phyloP scores from a whole-genome alignment of 1,140 invertebrate species.

The Liolophura sinensis region DNA sequence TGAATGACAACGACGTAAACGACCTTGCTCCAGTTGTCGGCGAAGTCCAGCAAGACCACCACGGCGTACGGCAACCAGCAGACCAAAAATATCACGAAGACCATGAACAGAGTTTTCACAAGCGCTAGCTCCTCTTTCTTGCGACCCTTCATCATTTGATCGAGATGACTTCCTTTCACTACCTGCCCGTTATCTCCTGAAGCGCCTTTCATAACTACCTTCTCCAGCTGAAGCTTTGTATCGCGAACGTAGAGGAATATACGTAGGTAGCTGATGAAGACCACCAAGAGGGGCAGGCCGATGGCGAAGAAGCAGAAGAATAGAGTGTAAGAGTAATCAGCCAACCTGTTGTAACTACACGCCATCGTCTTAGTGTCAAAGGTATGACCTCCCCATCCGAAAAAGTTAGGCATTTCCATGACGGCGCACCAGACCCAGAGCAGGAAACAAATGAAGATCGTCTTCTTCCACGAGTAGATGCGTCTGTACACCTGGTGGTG shows the following conservation, averaged over 20 bases:
- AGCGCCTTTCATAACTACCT: neutral
- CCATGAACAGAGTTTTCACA: constrained; percentile 27
- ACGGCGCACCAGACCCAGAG: constrained; percentile 21
- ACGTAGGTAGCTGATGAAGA: constrained; percentile 27
- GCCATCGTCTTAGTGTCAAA: constrained; percentile 28
- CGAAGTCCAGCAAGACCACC: constrained; percentile 11
- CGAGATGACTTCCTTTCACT: too few species aligned
- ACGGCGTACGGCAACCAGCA: constrained; percentile 27
- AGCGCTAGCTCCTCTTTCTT: constrained; percentile 19
- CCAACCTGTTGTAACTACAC: constrained; percentile 28
- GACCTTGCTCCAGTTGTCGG: constrained; percentile 9
- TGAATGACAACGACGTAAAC: constrained; percentile 25
- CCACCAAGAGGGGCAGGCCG: constrained; percentile 17
- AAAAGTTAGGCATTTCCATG: constrained; percentile 22
- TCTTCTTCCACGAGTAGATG: constrained; percentile 25
- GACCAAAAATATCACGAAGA: constrained; percentile 25
- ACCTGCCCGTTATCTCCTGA: too few species aligned
- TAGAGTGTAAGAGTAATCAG: constrained; percentile 23
- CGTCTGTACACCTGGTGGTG: constrained; percentile 22
- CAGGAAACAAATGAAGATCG: constrained; percentile 9
- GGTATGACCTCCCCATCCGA: constrained; percentile 28
- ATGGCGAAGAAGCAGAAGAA: constrained; percentile 24
- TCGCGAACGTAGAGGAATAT: constrained; percentile 25
- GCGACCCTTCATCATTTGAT: constrained; percentile 3
- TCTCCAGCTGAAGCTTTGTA: constrained; percentile 16